A percentile compares a stretch with the other conserved stretches of the same genome.
phyloP scores from a whole-genome alignment of 2,888 invertebrate genomes.

The Chirona hameri region DNA sequence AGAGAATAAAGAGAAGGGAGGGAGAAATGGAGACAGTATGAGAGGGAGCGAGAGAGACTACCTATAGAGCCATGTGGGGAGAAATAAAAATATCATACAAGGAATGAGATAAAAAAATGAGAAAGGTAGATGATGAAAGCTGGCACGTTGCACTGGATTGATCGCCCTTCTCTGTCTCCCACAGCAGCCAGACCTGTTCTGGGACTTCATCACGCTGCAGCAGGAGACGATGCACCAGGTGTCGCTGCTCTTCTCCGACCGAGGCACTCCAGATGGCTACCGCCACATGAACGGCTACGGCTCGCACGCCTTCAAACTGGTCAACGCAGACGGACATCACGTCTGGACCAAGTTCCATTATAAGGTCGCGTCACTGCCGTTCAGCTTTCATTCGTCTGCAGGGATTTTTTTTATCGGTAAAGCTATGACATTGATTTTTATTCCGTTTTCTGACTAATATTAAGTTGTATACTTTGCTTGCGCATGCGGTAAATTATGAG shows the following conservation, averaged over 20 bases:
- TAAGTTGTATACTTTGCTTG: no score
- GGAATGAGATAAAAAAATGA: neutral
- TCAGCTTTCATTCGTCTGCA: no score
- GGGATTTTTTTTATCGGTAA: no score
- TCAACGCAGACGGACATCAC: conserved; percentile 67
- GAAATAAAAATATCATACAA: no score
- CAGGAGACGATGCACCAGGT: conserved; percentile 84
- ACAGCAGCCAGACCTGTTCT: conserved; percentile 86
- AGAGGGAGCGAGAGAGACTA: no score
- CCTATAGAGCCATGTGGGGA: no score
- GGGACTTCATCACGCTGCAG: conserved; percentile 88
- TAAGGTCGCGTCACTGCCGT: conserved; percentile 31
- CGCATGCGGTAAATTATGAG: no score
- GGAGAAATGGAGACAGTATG: no score
- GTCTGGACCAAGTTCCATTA: conserved; percentile 64
- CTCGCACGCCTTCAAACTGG: conserved; percentile 86
- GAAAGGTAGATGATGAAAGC: no score
- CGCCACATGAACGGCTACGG: conserved; percentile 95
- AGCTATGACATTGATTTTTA: no score
- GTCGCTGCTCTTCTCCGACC: conserved; percentile 79
- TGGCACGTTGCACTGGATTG: no score
- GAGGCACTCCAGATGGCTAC: conserved; percentile 89
- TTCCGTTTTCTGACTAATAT: no score
- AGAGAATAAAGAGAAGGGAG: neutral
- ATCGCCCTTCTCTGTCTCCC: neutral